A percentile compares a stretch with the other conserved stretches of the same genome.
Evolutionary conservation across 2,113 vertebrate genomes (phyloP).

Genomic region (Plectropomus leopardus): DNA sequence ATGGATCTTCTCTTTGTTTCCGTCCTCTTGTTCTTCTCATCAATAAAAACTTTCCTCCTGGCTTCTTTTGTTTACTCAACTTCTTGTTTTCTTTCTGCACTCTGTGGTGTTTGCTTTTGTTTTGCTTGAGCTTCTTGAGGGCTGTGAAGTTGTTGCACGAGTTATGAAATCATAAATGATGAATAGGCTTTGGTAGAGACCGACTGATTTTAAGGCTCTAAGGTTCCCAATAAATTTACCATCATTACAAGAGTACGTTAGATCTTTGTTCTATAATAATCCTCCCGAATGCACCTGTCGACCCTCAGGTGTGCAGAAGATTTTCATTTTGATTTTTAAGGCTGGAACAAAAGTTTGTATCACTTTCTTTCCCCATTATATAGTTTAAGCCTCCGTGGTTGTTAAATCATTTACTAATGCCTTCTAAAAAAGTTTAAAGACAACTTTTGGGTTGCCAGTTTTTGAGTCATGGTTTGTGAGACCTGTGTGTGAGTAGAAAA

Average conservation of each 20-base stretch:
- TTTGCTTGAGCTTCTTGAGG: neutral
- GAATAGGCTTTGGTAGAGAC: neutral
- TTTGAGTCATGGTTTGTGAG: too few species aligned
- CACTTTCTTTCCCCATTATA: neutral
- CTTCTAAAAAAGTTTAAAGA: neutral
- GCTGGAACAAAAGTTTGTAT: too few species aligned
- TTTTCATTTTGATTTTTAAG: too few species aligned
- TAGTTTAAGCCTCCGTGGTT: neutral
- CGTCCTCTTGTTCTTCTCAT: conserved; percentile 5
- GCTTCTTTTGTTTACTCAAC: conserved; percentile 27
- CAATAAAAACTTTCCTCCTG: conserved; percentile 39
- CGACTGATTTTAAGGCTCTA: too few species aligned
- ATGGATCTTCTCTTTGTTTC: conserved; percentile 31
- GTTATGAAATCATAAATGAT: neutral
- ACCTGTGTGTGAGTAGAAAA: too few species aligned
- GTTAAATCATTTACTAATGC: neutral
- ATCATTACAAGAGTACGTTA: too few species aligned
- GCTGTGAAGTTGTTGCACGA: neutral
- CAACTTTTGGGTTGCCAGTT: neutral
- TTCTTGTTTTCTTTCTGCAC: conserved; percentile 22
- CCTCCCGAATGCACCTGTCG: too few species aligned
- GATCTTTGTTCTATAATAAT: too few species aligned
- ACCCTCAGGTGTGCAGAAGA: too few species aligned
- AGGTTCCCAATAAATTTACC: too few species aligned
- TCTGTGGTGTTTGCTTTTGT: conserved; percentile 5